phyloP scores from a whole-genome alignment of 1,140 invertebrate genomes.

The Diabrotica virgifera region DNA sequence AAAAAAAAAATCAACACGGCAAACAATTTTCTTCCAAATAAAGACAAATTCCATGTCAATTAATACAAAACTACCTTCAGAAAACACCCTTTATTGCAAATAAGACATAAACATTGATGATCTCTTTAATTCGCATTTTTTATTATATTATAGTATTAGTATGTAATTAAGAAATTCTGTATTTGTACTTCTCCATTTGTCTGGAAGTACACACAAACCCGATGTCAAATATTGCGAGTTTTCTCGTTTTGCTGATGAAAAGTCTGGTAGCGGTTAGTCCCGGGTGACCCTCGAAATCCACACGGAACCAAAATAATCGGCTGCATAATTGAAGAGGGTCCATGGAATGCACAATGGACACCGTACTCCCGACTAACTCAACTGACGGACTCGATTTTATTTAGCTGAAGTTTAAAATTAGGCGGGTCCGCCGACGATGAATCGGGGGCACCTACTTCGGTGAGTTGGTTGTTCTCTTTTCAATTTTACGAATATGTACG shows the following conservation, averaged over 20 bases:
- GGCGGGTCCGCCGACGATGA: conserved; percentile 1
- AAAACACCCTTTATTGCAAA: too few species aligned
- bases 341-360: conserved; percentile 1
- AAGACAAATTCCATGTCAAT: too few species aligned
- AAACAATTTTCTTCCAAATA: too few species aligned
- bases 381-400: neutral
- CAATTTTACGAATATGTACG: neutral
- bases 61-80: too few species aligned
- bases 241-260: neutral
- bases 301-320: neutral
- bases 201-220: too few species aligned
- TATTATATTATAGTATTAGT: too few species aligned
- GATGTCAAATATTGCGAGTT: neutral
- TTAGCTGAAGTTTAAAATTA: conserved; percentile 3
- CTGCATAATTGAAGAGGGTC: neutral
- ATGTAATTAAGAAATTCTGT: too few species aligned
- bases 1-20: too few species aligned
- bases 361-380: neutral
- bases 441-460: neutral
- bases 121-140: too few species aligned
- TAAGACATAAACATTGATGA: too few species aligned
- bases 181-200: too few species aligned
- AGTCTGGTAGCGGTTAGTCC: neutral
- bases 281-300: neutral
- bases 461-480: neutral